Evolutionary conservation across 2,113 vertebrate species (phyloP), one percentile per base, ranked within the genome.

Genomic region (Daphoenositta chrysoptera): DNA sequence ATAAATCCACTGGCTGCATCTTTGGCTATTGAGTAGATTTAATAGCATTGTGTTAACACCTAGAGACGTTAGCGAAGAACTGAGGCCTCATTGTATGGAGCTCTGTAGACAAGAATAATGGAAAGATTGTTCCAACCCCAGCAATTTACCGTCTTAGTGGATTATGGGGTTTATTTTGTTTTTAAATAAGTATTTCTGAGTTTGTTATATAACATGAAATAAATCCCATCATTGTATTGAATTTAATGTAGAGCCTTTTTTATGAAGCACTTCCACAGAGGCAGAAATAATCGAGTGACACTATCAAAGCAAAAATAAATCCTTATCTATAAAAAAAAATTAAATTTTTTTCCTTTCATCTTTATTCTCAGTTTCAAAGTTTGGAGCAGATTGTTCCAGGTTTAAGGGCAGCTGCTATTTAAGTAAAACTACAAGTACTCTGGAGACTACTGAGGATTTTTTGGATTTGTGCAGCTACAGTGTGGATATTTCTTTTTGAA

Each of bases 41-140:
- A 96, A 92, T 93, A 72, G 80, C 92, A 95, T 97, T 96, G 96
- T 93, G 91, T 92, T 96, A 96, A 96, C 94, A 97, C 96, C 96
- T 97, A 94, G 94, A 97, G 86, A 96, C 68, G 21, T 89, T 95
- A 75, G 90, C 7, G 0, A 90, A 75, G 69, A 86, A 96, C 96
- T 96, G 93, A 96, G 92, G 77, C 85, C 71, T 94, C 93, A 90
- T 94, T 97, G 92, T 95, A 33, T 24, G 89, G 87, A 90, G 80
- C 76, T 90, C 64, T 84, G 88, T 57, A 77, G 88, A 87, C 76
- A 77, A 22, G 3, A 86, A 95, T 90, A 96, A 95, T 92, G 94
- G 57, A 93, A 89, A 94, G 88, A 95, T 79, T 96, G 96, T 95
- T 96, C 90, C 80, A 86, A 33, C 37, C 64, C 79, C 88, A 83